Conservation (phyloP, 1,140 invertebrate species). For the Paraescarpia echinospica region DNA sequence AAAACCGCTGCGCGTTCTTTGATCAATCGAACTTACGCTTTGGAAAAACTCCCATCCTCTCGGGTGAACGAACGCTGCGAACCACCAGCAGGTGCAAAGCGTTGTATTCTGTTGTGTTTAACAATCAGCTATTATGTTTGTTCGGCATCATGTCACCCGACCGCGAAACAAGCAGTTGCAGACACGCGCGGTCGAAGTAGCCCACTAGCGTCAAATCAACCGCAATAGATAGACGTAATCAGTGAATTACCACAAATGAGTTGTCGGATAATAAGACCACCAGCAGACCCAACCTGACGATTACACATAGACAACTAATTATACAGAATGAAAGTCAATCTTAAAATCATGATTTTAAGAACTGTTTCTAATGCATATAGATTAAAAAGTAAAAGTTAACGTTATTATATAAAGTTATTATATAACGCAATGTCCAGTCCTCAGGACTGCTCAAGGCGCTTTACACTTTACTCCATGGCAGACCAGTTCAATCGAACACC, state of each 20-base stretch:
- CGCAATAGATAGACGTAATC: not conserved
- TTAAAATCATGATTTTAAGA: too few relatives aligned
- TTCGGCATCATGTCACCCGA: not conserved
- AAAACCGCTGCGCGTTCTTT: not conserved
- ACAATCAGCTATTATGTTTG: not conserved
- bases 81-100: not conserved
- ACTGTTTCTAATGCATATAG: too few relatives aligned
- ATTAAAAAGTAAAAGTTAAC: too few relatives aligned
- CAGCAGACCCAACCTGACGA: not conserved
- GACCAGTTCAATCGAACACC: too few relatives aligned
- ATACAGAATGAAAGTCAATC: too few relatives aligned
- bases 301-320: not conserved
- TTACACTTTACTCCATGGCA: too few relatives aligned
- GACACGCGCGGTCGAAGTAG: not conserved
- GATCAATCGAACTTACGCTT: not conserved
- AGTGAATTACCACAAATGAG: not conserved
- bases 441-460: too few relatives aligned
- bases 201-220: not conserved
- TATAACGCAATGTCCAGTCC: too few relatives aligned
- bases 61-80: not conserved
- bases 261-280: not conserved
- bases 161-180: not conserved
- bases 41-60: not conserved
- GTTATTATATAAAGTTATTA: too few relatives aligned
- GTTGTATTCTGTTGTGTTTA: not conserved